phyloP scores from a whole-genome alignment of 2,113 vertebrate genomes.

The Prionailurus bengalensis region DNA sequence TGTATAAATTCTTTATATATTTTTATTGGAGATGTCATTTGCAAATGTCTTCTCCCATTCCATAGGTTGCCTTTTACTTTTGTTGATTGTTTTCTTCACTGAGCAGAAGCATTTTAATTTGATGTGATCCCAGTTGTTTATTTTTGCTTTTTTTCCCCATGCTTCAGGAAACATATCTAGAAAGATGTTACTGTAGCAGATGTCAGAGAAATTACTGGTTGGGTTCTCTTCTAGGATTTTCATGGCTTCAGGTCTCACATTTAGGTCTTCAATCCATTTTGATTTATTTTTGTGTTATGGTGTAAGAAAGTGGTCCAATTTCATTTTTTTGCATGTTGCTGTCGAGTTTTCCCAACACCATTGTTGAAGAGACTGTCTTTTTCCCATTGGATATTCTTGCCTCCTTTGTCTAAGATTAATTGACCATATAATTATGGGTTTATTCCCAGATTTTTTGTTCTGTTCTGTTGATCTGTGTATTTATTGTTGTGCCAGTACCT shows the following conservation, averaged over 20 bases:
- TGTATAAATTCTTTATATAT: neutral
- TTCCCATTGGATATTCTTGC: neutral
- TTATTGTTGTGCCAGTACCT: neutral
- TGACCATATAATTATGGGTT: neutral
- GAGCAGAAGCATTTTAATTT: neutral
- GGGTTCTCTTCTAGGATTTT: neutral
- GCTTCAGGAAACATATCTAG: neutral
- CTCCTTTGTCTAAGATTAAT: neutral
- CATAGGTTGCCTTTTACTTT: neutral
- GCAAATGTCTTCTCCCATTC: neutral
- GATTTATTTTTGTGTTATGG: neutral
- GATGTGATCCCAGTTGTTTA: neutral
- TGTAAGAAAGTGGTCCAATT: neutral
- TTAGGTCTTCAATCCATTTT: neutral
- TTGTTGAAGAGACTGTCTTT: neutral
- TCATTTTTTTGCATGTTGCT: neutral
- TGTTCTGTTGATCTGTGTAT: neutral
- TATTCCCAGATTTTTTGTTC: neutral
- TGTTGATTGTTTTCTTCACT: neutral
- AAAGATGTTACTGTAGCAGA: neutral
- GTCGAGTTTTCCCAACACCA: neutral
- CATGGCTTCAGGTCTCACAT: neutral
- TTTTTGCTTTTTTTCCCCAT: neutral
- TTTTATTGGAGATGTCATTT: neutral
- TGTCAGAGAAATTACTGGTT: neutral